Conservation (phyloP, 1,140 invertebrate genomes). For the Steinernema khuongi region DNA sequence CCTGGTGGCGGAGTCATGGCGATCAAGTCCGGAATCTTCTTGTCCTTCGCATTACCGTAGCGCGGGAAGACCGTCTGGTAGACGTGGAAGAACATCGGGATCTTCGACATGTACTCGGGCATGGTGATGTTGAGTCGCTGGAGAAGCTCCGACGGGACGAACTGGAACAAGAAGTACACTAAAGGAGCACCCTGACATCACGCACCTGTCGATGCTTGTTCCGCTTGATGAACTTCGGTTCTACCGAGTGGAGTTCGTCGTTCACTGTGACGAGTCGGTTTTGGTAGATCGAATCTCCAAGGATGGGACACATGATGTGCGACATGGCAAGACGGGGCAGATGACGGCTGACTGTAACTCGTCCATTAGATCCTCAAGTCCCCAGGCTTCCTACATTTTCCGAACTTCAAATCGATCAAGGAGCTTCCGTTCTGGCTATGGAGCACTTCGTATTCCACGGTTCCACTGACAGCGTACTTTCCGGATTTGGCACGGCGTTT, state of each 20-base stretch:
- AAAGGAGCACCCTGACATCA: background rate
- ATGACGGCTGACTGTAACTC: constrained; percentile 9
- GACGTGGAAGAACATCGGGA: background rate
- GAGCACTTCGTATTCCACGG: background rate
- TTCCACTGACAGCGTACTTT: constrained; percentile 6
- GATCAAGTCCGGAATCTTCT: background rate
- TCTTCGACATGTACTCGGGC: constrained; percentile 8
- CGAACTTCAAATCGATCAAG: background rate
- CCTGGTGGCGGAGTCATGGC: constrained; percentile 1
- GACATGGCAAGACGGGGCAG: background rate
- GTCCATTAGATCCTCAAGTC: background rate
- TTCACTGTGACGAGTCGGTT: background rate
- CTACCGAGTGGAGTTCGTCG: background rate
- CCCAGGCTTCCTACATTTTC: constrained; percentile 3
- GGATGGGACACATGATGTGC: background rate
- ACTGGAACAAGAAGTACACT: background rate
- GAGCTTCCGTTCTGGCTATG: constrained; percentile 1
- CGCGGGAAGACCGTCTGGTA: background rate
- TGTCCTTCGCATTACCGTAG: background rate
- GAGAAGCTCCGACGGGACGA: background rate
- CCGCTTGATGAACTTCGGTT: background rate
- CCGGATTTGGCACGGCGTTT: background rate
- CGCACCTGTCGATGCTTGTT: background rate
- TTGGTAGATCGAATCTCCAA: background rate
- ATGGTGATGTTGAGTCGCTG: background rate